Evolutionary conservation across 2,113 vertebrate genomes (phyloP).

Genomic region (Passer domesticus): DNA sequence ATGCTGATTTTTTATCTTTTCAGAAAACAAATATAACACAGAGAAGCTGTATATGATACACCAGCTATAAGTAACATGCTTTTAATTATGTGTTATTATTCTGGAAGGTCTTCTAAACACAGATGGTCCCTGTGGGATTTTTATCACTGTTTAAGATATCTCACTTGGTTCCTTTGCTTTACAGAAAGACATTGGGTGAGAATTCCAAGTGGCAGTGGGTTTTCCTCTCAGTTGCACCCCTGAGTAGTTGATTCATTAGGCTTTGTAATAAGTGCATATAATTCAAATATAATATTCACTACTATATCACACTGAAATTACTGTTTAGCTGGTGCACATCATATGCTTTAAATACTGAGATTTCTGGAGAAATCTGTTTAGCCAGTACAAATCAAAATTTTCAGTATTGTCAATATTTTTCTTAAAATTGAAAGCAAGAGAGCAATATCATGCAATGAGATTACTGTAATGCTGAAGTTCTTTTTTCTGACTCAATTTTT

Average conservation of each 20-base stretch:
- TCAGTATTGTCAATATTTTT: background rate
- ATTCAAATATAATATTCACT: background rate
- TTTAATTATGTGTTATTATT: background rate
- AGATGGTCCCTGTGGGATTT: background rate
- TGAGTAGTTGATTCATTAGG: background rate
- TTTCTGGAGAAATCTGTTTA: background rate
- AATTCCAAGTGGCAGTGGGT: background rate
- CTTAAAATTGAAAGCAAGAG: background rate
- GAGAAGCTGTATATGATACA: background rate
- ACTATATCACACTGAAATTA: background rate
- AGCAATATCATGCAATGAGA: background rate
- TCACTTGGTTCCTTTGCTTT: background rate
- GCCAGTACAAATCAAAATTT: background rate
- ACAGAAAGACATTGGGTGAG: background rate
- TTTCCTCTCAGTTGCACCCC: background rate
- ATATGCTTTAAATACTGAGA: background rate
- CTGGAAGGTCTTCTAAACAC: background rate
- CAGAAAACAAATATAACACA: background rate
- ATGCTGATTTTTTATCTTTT: background rate
- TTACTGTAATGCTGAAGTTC: accelerated
- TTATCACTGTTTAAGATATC: background rate
- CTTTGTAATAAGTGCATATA: background rate
- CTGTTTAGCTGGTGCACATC: background rate
- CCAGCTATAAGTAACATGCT: background rate
- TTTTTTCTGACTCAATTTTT: background rate